phyloP scores from a whole-genome alignment of 1,140 invertebrate genomes.

The Drosophila sucinea region DNA sequence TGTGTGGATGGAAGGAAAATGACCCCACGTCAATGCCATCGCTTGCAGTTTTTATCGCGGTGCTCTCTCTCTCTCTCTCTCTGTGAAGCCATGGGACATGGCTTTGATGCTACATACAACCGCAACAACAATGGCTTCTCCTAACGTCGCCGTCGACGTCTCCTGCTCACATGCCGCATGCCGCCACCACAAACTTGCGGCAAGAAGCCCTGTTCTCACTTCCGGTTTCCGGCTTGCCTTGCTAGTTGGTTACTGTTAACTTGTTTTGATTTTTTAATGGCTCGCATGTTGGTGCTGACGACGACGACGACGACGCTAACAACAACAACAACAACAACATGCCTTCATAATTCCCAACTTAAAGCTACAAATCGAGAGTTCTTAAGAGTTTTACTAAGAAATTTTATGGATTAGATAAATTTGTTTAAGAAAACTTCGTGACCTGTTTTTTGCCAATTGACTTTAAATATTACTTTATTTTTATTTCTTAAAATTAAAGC shows the following conservation, averaged over 20 bases:
- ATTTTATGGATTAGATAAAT: no score
- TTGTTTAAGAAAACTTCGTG: no score
- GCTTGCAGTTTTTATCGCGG: slow-evolving; percentile 57
- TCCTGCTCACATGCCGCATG: slow-evolving; percentile 54
- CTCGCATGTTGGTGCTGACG: slow-evolving; percentile 55
- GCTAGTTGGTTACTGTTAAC: slow-evolving; percentile 70
- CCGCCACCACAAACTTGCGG: slow-evolving; percentile 75
- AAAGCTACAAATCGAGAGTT: slow-evolving; percentile 37
- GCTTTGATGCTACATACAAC: slow-evolving; percentile 46
- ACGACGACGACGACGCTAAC: slow-evolving; percentile 43
- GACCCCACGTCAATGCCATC: slow-evolving; percentile 46
- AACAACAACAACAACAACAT: slow-evolving; percentile 47
- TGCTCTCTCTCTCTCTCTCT: slow-evolving; percentile 23
- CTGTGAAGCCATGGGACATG: slow-evolving; percentile 41
- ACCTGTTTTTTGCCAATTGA: no score
- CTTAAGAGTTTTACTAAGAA: no score
- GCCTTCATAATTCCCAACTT: slow-evolving; percentile 50
- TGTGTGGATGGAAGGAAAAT: slow-evolving; percentile 17
- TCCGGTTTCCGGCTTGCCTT: slow-evolving; percentile 66
- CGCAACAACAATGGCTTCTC: slow-evolving; percentile 40
- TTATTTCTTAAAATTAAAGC: neutral
- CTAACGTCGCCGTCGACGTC: slow-evolving; percentile 22
- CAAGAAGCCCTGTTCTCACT: slow-evolving; percentile 70
- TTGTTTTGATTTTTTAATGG: slow-evolving; percentile 82
- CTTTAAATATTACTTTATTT: neutral